Evolutionary conservation across 2,888 invertebrate genomes (phyloP).

Genomic region (Orthosia cruda): DNA sequence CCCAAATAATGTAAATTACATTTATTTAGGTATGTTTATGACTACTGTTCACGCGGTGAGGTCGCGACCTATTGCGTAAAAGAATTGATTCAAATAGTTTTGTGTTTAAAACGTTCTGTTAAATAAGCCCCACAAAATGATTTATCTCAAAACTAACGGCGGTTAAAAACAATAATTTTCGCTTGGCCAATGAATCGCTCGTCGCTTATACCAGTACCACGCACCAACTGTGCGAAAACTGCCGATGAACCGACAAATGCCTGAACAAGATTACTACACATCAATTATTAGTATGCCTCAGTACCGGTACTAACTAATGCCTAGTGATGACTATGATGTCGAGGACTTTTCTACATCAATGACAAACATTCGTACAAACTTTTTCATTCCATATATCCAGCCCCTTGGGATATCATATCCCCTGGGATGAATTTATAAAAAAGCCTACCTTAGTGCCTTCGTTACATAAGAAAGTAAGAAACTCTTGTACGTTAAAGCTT

Average conservation of each 20-base stretch:
- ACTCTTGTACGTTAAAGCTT: too few species aligned
- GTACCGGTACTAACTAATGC: not conserved
- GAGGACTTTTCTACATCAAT: too few species aligned
- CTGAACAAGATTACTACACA: constrained; percentile 8
- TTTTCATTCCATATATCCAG: too few species aligned
- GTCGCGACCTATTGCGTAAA: constrained; percentile 13
- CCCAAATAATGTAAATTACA: not conserved
- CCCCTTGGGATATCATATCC: too few species aligned
- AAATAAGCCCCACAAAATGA: not conserved
- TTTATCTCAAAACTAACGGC: not conserved
- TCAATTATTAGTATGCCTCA: not conserved
- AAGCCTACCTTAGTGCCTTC: too few species aligned
- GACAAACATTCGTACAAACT: too few species aligned
- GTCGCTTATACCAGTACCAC: not conserved
- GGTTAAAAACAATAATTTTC: not conserved
- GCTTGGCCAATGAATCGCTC: constrained; percentile 13
- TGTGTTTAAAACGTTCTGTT: too few species aligned
- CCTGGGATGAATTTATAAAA: too few species aligned
- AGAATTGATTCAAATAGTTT: not conserved
- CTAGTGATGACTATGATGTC: too few species aligned
- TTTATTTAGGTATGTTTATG: not conserved
- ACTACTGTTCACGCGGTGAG: not conserved
- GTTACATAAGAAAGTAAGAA: too few species aligned
- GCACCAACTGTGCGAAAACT: constrained; percentile 5
- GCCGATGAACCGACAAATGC: not conserved